phyloP scores from a whole-genome alignment of 1,140 invertebrate genomes.

The Globodera rostochiensis region DNA sequence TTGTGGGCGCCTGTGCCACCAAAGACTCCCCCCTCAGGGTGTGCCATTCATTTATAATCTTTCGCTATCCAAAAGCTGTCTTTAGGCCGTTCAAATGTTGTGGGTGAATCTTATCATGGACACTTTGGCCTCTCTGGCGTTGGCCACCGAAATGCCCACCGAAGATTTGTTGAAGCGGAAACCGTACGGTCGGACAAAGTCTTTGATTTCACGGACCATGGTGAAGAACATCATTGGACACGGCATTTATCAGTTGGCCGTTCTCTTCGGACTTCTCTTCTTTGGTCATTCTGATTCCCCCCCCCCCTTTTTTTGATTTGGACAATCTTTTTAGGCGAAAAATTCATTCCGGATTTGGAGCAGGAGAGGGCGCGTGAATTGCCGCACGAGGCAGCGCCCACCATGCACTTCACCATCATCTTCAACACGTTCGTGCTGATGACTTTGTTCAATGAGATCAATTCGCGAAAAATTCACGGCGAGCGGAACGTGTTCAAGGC shows the following conservation, averaged over 20 bases:
- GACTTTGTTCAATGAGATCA: constrained; percentile 99
- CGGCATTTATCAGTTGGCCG: constrained; percentile 89
- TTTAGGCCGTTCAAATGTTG: constrained; percentile 76
- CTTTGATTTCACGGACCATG: constrained; percentile 97
- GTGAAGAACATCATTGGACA: constrained; percentile 99
- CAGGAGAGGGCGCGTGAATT: constrained; percentile 76
- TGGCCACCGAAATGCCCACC: constrained; percentile 96
- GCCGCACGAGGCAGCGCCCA: constrained; percentile 77
- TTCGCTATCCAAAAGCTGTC: background rate
- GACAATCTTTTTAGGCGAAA: constrained; percentile 35
- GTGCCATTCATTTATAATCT: background rate
- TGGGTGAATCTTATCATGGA: constrained; percentile 99
- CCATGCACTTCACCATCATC: constrained; percentile 97
- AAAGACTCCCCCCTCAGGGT: constrained; percentile 53
- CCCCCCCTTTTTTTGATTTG: constrained; percentile 7
- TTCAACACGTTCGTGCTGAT: constrained; percentile 99
- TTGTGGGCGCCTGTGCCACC: constrained; percentile 91
- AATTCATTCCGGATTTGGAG: constrained; percentile 71
- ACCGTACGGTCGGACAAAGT: constrained; percentile 83
- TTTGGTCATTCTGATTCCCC: constrained; percentile 70
- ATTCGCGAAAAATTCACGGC: constrained; percentile 98
- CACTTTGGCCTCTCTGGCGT: constrained; percentile 92
- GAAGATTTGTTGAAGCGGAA: constrained; percentile 80
- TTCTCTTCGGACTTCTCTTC: constrained; percentile 92
- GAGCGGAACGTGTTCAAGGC: constrained; percentile 84